Conservation (phyloP, 2,113 vertebrate genomes). For the Cepphus grylle region DNA sequence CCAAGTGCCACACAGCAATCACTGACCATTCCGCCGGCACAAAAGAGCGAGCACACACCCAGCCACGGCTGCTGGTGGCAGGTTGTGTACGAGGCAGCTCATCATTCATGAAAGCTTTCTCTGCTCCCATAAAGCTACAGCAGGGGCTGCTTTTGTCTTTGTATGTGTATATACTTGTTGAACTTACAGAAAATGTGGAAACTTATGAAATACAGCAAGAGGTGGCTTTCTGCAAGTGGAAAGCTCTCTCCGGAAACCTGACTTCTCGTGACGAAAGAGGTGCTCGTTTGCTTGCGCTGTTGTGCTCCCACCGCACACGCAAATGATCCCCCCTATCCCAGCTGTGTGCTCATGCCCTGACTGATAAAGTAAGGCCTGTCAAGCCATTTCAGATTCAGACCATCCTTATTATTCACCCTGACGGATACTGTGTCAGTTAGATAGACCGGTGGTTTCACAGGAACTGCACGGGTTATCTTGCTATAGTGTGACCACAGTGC, state of each 20-base stretch:
- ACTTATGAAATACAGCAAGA: not conserved
- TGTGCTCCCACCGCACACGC: not conserved
- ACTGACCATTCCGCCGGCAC: accelerated
- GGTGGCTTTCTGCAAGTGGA: not conserved
- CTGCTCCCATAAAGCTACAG: not conserved
- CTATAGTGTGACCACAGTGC: not conserved
- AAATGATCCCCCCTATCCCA: not conserved
- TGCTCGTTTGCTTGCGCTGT: not conserved
- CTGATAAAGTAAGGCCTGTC: not conserved
- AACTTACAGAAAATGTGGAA: not conserved
- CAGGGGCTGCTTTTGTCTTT: not conserved
- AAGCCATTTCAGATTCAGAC: not conserved
- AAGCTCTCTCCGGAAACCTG: not conserved
- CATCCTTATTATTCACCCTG: not conserved
- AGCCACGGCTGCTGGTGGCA: not conserved
- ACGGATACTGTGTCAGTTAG: not conserved
- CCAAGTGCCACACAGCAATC: not conserved
- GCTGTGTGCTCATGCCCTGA: not conserved
- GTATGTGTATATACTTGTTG: not conserved
- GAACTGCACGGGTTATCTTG: not conserved
- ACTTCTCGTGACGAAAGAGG: not conserved
- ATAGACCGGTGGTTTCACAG: not conserved
- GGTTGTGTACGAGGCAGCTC: not conserved
- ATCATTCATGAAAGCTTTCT: not conserved
- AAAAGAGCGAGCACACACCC: not conserved